Evolutionary conservation across 1,140 invertebrate species (phyloP).

Genomic region (Stegodyphus mimosarum): DNA sequence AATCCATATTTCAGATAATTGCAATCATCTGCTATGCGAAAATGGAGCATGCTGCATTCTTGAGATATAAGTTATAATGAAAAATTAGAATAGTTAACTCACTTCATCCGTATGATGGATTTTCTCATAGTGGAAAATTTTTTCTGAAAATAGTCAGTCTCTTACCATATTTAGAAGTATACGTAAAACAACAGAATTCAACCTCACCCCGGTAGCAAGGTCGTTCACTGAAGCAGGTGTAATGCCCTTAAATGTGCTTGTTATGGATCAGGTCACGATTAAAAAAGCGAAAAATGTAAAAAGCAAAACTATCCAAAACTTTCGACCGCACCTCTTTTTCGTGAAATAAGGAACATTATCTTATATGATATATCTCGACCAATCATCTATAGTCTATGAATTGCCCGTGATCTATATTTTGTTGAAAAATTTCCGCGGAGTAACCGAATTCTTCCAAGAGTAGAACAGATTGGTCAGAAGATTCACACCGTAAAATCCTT

Average conservation of each 20-base stretch:
- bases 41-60: too few species aligned
- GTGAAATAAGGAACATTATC: neutral
- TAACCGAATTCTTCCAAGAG: slow-evolving; percentile 4
- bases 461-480: neutral
- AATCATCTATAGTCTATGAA: slow-evolving; percentile 13
- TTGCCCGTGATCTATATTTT: slow-evolving; percentile 41
- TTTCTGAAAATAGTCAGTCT: too few species aligned
- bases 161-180: neutral
- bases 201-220: slow-evolving; percentile 5
- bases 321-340: slow-evolving; percentile 13
- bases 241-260: slow-evolving; percentile 37
- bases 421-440: neutral
- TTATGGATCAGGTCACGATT: slow-evolving; percentile 24
- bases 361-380: neutral
- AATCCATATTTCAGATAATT: too few species aligned
- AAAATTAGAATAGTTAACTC: too few species aligned
- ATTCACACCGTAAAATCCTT: neutral
- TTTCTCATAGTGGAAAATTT: too few species aligned
- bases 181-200: slow-evolving; percentile 2
- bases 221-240: slow-evolving; percentile 17
- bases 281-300: slow-evolving; percentile 1
- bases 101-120: too few species aligned
- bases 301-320: slow-evolving; percentile 4
- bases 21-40: too few species aligned
- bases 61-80: too few species aligned